Conservation (phyloP, 2,888 invertebrate species). For the Proisotoma minuta region DNA sequence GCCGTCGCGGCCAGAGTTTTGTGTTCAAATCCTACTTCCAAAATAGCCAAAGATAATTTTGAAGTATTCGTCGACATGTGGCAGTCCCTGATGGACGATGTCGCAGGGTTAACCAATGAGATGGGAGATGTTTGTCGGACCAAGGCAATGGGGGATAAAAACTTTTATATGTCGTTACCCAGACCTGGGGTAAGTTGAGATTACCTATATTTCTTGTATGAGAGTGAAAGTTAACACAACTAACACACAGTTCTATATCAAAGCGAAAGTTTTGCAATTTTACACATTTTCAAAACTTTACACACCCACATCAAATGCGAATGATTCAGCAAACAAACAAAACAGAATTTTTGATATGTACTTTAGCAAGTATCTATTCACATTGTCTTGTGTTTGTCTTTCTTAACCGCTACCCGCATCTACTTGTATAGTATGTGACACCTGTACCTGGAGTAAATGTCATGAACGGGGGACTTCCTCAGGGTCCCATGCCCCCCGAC, state of each 20-base stretch:
- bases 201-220: not conserved
- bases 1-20: slow-evolving; percentile 89
- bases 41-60: slow-evolving; percentile 93
- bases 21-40: slow-evolving; percentile 83
- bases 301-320: too few relatives aligned
- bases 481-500: too few relatives aligned
- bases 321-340: not conserved
- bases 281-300: too few relatives aligned
- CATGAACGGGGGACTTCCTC: too few relatives aligned
- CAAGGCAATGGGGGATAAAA: slow-evolving; percentile 59
- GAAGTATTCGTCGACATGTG: slow-evolving; percentile 87
- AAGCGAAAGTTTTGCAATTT: too few relatives aligned
- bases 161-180: slow-evolving; percentile 88
- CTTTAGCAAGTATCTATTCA: slow-evolving; percentile 8
- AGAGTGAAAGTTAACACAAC: too few relatives aligned
- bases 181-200: slow-evolving; percentile 73
- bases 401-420: too few relatives aligned
- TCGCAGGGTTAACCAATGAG: slow-evolving; percentile 84
- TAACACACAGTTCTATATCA: too few relatives aligned
- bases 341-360: slow-evolving; percentile 1
- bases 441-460: too few relatives aligned
- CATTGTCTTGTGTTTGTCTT: slow-evolving; percentile 7
- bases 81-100: slow-evolving; percentile 87
- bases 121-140: slow-evolving; percentile 73
- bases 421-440: too few relatives aligned